A percentile compares a stretch with the other conserved stretches of the same genome.
Evolutionary conservation across 1,140 invertebrate genomes (phyloP).

Genomic region (Brachionus calyciflorus): DNA sequence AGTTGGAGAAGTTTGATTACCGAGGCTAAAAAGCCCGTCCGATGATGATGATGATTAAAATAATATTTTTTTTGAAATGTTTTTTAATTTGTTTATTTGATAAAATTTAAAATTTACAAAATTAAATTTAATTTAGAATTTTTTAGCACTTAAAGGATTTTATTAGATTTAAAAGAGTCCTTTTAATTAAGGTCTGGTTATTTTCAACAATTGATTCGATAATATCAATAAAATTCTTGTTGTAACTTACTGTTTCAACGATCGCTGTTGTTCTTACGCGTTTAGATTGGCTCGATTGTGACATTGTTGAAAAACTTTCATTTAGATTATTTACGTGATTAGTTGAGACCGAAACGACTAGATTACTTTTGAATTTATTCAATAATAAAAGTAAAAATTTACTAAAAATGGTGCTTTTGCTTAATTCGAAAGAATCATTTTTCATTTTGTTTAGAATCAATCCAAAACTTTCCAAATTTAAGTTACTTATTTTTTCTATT

Average conservation of each 20-base stretch:
- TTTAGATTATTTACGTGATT: not conserved
- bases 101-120: not conserved
- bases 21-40: no score
- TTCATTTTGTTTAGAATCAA: conserved; percentile 20
- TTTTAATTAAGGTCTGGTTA: conserved; percentile 36
- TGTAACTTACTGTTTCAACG: not conserved
- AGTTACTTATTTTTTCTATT: not conserved
- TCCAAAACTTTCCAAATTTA: not conserved
- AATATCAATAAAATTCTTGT: not conserved
- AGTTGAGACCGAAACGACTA: not conserved
- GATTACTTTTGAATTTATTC: conserved; percentile 8
- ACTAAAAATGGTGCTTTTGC: conserved; percentile 19
- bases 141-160: not conserved
- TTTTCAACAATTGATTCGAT: conserved; percentile 7
- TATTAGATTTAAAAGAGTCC: conserved; percentile 26
- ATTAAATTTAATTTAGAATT: not conserved
- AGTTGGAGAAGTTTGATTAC: no score
- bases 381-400: conserved; percentile 18
- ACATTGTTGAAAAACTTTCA: not conserved
- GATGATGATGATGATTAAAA: no score
- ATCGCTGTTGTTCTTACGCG: not conserved
- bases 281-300: not conserved
- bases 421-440: conserved; percentile 1
- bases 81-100: not conserved
- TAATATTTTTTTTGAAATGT: no score